Conservation (phyloP, 2,888 invertebrate species). For the Xestobium rufovillosum region DNA sequence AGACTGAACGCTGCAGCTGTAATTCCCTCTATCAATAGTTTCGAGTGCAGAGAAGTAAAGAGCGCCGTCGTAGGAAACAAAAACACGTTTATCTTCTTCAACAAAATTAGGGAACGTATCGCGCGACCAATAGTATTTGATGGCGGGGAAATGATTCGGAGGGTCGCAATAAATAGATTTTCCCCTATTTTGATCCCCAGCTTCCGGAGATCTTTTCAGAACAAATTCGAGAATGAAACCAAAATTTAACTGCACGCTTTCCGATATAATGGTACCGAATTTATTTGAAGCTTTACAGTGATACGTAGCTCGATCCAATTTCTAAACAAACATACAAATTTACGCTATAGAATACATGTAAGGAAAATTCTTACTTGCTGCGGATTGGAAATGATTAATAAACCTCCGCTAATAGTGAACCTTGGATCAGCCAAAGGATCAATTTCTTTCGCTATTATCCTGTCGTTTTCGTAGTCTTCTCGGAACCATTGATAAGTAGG, state of each 20-base stretch:
- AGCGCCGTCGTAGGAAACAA: conserved; percentile 90
- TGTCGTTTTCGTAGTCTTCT: conserved; percentile 78
- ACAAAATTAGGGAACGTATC: conserved; percentile 87
- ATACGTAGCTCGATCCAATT: conserved; percentile 76
- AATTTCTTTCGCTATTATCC: conserved; percentile 62
- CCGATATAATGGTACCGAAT: conserved; percentile 82
- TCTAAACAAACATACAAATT: conserved; percentile 39
- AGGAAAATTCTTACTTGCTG: conserved; percentile 55
- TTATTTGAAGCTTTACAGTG: conserved; percentile 88
- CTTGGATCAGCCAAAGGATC: conserved; percentile 68
- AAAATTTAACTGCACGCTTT: conserved; percentile 80
- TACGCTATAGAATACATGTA: too few species aligned
- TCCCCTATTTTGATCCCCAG: conserved; percentile 88
- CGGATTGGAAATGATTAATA: conserved; percentile 80
- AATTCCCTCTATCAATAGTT: conserved; percentile 80
- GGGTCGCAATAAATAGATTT: conserved; percentile 89
- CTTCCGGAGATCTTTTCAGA: conserved; percentile 74
- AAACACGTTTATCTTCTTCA: conserved; percentile 85
- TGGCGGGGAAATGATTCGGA: conserved; percentile 82
- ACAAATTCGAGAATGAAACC: conserved; percentile 88
- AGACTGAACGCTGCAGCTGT: conserved; percentile 87
- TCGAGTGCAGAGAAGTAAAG: conserved; percentile 92
- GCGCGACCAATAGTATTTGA: conserved; percentile 87
- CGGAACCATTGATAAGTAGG: conserved; percentile 87
- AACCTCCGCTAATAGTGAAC: conserved; percentile 86